Percentiles rank a stretch among this genome's conserved stretches.
Conservation (phyloP, 2,888 invertebrate genomes). For the Eristalis intricaria region DNA sequence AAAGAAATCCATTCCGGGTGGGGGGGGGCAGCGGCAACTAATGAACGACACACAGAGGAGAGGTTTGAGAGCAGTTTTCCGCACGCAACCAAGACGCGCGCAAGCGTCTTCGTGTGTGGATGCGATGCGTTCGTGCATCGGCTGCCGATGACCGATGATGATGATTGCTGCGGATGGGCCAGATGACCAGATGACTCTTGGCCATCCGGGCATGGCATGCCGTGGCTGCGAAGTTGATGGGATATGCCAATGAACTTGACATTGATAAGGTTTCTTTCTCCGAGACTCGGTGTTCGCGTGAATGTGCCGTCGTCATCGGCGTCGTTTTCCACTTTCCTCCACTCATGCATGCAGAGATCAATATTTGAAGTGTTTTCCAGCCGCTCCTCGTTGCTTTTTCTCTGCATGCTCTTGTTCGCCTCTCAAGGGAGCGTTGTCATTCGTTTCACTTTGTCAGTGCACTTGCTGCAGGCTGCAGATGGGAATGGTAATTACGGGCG, state of each 20-base stretch:
- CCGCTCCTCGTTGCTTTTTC: not conserved
- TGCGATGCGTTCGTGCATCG: conserved; percentile 13
- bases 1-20: not conserved
- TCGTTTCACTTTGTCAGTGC: conserved; percentile 18
- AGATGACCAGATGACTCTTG: conserved; percentile 23
- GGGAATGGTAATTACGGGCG: conserved; percentile 30
- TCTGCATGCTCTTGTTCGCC: conserved; percentile 12
- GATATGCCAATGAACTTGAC: conserved; percentile 80
- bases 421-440: conserved; percentile 23
- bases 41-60: not conserved
- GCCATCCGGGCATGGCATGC: conserved; percentile 2
- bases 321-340: conserved; percentile 38
- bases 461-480: conserved; percentile 6
- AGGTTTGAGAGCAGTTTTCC: conserved; percentile 21
- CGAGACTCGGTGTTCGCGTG: conserved; percentile 11
- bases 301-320: not conserved
- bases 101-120: too few species aligned
- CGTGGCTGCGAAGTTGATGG: conserved; percentile 67
- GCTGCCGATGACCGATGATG: conserved; percentile 66
- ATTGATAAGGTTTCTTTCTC: conserved; percentile 78
- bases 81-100: not conserved
- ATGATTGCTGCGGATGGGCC: conserved; percentile 51
- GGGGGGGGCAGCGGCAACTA: too few species aligned
- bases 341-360: conserved; percentile 47
- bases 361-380: conserved; percentile 47